These are phyloP conservation scores for Pampusana beccarii DNA, from an alignment of 2,113 vertebrate genomes.

Conservation along the genomic window DNA sequence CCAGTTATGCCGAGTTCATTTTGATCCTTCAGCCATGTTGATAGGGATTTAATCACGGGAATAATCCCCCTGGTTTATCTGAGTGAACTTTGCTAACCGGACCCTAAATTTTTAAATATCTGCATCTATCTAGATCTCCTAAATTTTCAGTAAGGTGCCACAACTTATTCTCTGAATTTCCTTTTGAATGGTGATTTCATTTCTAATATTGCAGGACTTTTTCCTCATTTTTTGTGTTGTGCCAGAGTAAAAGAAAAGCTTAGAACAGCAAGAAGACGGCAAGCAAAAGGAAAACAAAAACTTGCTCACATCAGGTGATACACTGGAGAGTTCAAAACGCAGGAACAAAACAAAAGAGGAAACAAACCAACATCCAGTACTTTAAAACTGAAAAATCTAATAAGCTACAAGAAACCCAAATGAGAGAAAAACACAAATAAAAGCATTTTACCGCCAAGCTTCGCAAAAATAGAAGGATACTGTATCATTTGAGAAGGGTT, in stretches of 20 bases:
- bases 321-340: background rate
- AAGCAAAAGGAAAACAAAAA: background rate
- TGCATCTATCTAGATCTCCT: background rate
- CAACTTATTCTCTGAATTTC: background rate
- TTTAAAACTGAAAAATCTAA: background rate
- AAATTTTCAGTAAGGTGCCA: background rate
- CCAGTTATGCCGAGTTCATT: background rate
- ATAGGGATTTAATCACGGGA: constrained; percentile 3
- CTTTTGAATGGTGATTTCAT: background rate
- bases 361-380: background rate
- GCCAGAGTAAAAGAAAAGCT: background rate
- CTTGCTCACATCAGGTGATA: background rate
- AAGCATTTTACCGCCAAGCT: background rate
- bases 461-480: background rate
- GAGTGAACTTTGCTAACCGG: background rate
- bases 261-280: background rate
- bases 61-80: background rate
- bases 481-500: background rate
- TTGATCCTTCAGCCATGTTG: constrained; percentile 28
- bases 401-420: background rate
- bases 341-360: background rate
- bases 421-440: background rate
- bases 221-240: background rate
- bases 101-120: background rate
- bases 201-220: background rate